Conservation (phyloP, 2,113 vertebrate species). For the Rynchops niger region DNA sequence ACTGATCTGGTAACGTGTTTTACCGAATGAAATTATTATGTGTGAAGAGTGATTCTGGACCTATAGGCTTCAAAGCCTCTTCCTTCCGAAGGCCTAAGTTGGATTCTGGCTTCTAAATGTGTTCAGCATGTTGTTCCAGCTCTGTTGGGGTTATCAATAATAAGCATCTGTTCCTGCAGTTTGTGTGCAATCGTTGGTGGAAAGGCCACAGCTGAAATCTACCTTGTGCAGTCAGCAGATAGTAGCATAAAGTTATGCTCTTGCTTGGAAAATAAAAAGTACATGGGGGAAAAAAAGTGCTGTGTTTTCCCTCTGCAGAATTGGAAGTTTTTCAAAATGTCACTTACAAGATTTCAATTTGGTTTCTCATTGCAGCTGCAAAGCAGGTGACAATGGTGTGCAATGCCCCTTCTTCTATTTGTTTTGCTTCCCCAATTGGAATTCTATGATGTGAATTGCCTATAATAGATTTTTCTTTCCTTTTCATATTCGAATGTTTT, state of each 20-base stretch:
- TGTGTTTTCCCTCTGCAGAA: background rate
- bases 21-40: background rate
- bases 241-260: background rate
- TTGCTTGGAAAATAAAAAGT: background rate
- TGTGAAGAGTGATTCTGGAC: background rate
- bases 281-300: background rate
- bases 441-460: background rate
- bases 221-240: background rate
- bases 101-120: background rate
- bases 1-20: background rate
- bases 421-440: background rate
- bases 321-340: conserved; percentile 17
- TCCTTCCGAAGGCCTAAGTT: background rate
- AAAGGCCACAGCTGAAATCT: background rate
- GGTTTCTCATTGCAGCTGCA: background rate
- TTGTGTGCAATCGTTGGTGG: background rate
- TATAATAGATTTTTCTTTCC: background rate
- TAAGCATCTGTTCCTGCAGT: background rate
- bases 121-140: background rate
- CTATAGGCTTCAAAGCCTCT: background rate
- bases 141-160: background rate
- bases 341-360: conserved; percentile 19
- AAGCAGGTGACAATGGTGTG: background rate
- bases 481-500: background rate
- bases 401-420: background rate